Percentiles rank a stretch among this genome's conserved stretches.
These are phyloP conservation scores for Tillus elongatus DNA, from an alignment of 2,888 invertebrate genomes.

Conservation along the genomic window DNA sequence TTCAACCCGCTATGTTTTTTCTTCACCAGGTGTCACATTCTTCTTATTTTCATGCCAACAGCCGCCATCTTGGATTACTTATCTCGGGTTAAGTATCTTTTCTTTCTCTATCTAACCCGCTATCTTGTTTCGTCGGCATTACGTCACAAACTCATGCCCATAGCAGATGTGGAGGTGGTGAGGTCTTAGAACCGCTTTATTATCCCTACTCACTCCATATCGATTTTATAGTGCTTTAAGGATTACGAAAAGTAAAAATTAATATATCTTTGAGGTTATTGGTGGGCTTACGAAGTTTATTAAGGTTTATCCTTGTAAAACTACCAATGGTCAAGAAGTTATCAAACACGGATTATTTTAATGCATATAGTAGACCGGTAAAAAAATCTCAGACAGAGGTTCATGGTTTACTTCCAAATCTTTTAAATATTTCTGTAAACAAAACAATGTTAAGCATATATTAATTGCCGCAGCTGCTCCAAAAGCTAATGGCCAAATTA, in stretches of 20 bases:
- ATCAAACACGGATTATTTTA: slow-evolving; percentile 13
- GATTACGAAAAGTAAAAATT: slow-evolving; percentile 12
- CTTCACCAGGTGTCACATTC: too few species aligned
- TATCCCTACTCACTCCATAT: slow-evolving; percentile 26
- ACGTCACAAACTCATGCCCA: too few species aligned
- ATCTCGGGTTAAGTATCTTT: too few species aligned
- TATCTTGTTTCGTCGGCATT: too few species aligned
- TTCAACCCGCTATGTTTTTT: too few species aligned
- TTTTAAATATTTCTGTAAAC: slow-evolving; percentile 22
- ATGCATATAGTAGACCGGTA: slow-evolving; percentile 5
- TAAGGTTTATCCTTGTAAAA: slow-evolving; percentile 20
- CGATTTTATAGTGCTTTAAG: slow-evolving; percentile 26
- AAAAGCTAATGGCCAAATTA: slow-evolving; percentile 28
- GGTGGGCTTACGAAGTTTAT: slow-evolving; percentile 26
- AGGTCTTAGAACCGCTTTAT: too few species aligned
- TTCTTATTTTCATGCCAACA: too few species aligned
- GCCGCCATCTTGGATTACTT: too few species aligned
- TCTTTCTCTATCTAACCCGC: too few species aligned
- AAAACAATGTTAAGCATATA: slow-evolving; percentile 21
- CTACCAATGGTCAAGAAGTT: slow-evolving; percentile 18
- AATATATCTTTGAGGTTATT: slow-evolving; percentile 24
- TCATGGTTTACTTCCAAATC: slow-evolving; percentile 23
- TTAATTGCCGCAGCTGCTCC: slow-evolving; percentile 25
- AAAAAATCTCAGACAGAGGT: slow-evolving; percentile 22
- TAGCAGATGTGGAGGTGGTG: too few species aligned